These are phyloP conservation scores for Hydrolagus colliei DNA, from an alignment of 2,797 vertebrate genomes.

Conservation along the genomic window DNA sequence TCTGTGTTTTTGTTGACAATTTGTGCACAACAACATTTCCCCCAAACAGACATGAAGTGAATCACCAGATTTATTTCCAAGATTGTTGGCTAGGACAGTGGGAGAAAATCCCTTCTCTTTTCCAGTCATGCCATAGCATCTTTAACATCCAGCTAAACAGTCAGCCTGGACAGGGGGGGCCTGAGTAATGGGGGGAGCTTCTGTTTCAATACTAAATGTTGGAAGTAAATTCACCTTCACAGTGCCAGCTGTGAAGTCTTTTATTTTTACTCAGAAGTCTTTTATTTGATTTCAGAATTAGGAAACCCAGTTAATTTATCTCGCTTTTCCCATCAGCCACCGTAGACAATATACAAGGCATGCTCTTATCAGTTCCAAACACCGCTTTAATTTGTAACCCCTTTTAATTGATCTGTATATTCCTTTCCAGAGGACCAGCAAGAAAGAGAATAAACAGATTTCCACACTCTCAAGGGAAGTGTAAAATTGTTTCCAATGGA, in stretches of 20 bases:
- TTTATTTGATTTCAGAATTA: slow-evolving; percentile 36
- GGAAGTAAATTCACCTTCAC: slow-evolving; percentile 18
- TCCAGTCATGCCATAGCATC: too few relatives aligned
- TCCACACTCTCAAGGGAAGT: neutral
- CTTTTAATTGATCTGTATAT: slow-evolving; percentile 10
- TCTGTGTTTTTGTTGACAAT: too few relatives aligned
- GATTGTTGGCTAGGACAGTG: too few relatives aligned
- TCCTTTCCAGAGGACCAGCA: slow-evolving; percentile 35
- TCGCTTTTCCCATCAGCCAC: slow-evolving; percentile 10
- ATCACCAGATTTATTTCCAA: too few relatives aligned
- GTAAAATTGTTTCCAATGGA: neutral
- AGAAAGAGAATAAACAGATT: neutral
- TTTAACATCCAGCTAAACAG: too few relatives aligned
- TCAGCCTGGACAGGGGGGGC: too few relatives aligned
- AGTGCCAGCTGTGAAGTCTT: neutral
- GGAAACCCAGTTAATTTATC: slow-evolving; percentile 31
- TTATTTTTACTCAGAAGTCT: slow-evolving; percentile 12
- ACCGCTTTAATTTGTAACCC: slow-evolving; percentile 28
- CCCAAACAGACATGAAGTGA: too few relatives aligned
- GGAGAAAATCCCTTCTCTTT: too few relatives aligned
- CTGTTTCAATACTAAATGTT: slow-evolving; percentile 18
- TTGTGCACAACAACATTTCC: too few relatives aligned
- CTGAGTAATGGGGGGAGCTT: slow-evolving; percentile 2
- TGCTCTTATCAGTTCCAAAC: slow-evolving; percentile 31
- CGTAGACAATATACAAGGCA: slow-evolving; percentile 31